Evolutionary conservation across 2,797 vertebrate genomes (phyloP).

Genomic region (Gallinago nigripennis): DNA sequence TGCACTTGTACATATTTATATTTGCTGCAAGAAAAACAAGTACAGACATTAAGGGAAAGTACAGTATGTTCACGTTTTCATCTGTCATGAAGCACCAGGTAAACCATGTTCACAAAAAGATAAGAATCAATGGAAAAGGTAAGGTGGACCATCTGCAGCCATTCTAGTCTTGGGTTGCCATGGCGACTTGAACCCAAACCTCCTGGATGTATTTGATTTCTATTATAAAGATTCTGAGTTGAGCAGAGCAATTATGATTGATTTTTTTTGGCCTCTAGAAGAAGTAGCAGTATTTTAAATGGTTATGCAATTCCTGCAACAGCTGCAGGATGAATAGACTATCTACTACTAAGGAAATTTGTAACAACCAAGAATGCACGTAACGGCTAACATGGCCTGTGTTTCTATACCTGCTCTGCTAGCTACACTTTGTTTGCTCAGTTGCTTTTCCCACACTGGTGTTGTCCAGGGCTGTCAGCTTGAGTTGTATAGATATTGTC

Average conservation of each 20-base stretch:
- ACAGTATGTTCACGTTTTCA: not conserved
- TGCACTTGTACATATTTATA: not conserved
- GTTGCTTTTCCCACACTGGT: not conserved
- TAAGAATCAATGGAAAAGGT: not conserved
- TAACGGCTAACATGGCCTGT: not conserved
- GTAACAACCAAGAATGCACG: not conserved
- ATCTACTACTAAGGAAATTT: not conserved
- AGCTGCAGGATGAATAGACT: not conserved
- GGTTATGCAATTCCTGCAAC: not conserved
- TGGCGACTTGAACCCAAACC: slow-evolving; percentile 32
- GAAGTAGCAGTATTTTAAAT: not conserved
- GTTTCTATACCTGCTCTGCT: not conserved
- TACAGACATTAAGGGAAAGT: not conserved
- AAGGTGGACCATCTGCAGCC: not conserved
- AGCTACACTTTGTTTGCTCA: not conserved
- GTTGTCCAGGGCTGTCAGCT: not conserved
- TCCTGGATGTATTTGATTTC: slow-evolving; percentile 42
- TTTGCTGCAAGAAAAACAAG: not conserved
- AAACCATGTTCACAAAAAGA: not conserved
- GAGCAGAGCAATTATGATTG: slow-evolving; percentile 67
- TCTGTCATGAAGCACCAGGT: not conserved
- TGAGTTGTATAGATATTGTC: not conserved
- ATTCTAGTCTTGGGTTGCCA: slow-evolving; percentile 47
- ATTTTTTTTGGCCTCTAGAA: slow-evolving; percentile 60
- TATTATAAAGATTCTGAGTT: slow-evolving; percentile 58